Conservation (phyloP, 2,113 vertebrate genomes). For the Pluvialis apricaria region DNA sequence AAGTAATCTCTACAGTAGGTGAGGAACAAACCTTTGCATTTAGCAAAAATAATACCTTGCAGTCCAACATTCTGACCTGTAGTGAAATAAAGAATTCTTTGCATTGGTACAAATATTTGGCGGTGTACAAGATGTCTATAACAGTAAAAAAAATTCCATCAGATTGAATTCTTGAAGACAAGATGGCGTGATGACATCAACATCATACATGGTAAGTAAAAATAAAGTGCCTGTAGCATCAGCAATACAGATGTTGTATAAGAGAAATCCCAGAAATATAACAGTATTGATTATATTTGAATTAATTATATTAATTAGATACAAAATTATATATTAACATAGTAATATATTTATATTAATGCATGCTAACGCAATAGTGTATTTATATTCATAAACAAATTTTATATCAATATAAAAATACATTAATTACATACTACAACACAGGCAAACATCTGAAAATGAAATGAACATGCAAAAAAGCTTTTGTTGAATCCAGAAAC, state of each 20-base stretch:
- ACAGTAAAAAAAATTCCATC: neutral
- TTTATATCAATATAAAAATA: neutral
- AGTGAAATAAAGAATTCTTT: neutral
- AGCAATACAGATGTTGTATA: neutral
- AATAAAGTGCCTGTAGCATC: neutral
- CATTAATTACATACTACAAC: neutral
- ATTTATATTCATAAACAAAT: neutral
- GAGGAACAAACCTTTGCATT: neutral
- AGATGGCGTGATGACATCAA: neutral
- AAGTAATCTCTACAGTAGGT: neutral
- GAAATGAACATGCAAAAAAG: neutral
- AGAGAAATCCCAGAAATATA: neutral
- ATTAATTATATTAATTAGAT: neutral
- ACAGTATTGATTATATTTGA: neutral
- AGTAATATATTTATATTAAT: neutral
- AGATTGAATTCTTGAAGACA: neutral
- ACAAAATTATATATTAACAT: neutral
- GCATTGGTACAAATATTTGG: neutral
- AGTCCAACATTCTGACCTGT: neutral
- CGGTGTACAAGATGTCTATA: neutral
- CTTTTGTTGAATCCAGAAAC: neutral
- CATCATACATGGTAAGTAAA: neutral
- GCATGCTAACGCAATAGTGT: neutral
- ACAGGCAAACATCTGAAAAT: neutral
- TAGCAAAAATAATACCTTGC: neutral